Evolutionary conservation across 2,113 vertebrate genomes (phyloP), one percentile per base, ranked within the genome.

Genomic region (Carassius gibelio): DNA sequence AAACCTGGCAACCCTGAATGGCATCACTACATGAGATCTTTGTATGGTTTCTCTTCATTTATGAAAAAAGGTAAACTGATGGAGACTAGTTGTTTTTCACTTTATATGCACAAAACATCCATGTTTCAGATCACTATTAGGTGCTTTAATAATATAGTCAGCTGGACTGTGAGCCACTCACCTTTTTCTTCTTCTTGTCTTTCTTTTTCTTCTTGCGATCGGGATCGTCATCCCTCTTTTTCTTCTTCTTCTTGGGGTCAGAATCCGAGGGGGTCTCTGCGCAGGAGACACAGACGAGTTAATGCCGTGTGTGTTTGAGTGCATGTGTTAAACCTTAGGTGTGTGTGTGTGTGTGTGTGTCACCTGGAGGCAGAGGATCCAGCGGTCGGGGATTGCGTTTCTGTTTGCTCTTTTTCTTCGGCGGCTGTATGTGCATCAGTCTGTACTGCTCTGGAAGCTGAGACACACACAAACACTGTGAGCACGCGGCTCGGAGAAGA

Each of bases 151-250:
- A 52, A 52, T 14, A 14, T 14, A 4, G 14, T 14, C 4, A 4
- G 3, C 14, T 52, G 14, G 14, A 48, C 10, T 48, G 3, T 48
- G 11, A 34, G 26, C 64, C 23, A 52, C 59, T 34, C 89, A 97
- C 98, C 95, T 99, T 99, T 90, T 99, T 99, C 93, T 99, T 99
- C 92, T 99, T 99, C 91, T 99, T 99, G 82, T 99, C 97, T 91
- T 99, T 99, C 95, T 99, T 99, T 93, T 98, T 99, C 91, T 97
- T 97, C 88, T 98, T 98, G 85, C 98, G 93, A 36, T 99, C 98
- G 0, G 98, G 98, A 90, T 99, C 98, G 21, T 99, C 98, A 0
- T 99, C 97, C 85, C 97, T 96, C 91, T 99, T 99, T 94, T 99
- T 99, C 93, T 99, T 99, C 93, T 99, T 99, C 90, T 99, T 99